Base-by-base conservation (phyloP, 2,797 vertebrate species). In the Liasis olivaceus region DNA sequence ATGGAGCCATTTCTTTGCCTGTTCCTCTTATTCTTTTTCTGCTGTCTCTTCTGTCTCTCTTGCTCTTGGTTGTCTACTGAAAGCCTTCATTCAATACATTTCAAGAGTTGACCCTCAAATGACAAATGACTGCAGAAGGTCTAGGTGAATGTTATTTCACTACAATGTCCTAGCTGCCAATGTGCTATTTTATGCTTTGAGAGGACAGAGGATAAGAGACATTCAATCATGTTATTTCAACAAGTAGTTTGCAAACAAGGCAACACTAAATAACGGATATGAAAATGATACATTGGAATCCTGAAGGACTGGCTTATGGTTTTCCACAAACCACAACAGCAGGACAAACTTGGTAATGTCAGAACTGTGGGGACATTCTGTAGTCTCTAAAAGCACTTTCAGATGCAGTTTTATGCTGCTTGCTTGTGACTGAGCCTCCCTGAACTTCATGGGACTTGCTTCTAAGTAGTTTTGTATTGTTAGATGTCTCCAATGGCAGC, bases 141-240 rank as follows among this genome's bases (percentile, higher is more conserved):
- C 56, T 20, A 24, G 12, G 54, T 36, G 15, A 11, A 81, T 36
- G 36, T 54, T 47, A 2, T 84, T 95, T 3, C 36, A 1, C 20
- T 42, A 36, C 54, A 90, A 0, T 47, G 22, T 92, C 77, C 22
- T 69, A 87, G 42, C 87, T 85, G 92, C 24, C 59, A 64, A 56
- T 63, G 14, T 0, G 22, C 88, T 90, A 24, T 24, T 63, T 92
- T 22, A 3, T 84, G 87, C 60, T 94, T 93, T 63, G 85, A 88
- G 56, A 54, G n/a, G 9, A 26, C 24, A 86, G 31, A 60, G 58
- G 15, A 59, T 5, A 92, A 92, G 69, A 92, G 89, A 64, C 92
- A 51, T 69, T 95, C 94, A 94, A 94, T 95, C 84, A 60, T 42
- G 26, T 90, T 84, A 20, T 94, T 93, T 94, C 72, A 81, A 77